A percentile compares a stretch with the other conserved stretches of the same genome.
Evolutionary conservation across 2,888 invertebrate species (phyloP).

Genomic region (Alviniconcha strummeri): DNA sequence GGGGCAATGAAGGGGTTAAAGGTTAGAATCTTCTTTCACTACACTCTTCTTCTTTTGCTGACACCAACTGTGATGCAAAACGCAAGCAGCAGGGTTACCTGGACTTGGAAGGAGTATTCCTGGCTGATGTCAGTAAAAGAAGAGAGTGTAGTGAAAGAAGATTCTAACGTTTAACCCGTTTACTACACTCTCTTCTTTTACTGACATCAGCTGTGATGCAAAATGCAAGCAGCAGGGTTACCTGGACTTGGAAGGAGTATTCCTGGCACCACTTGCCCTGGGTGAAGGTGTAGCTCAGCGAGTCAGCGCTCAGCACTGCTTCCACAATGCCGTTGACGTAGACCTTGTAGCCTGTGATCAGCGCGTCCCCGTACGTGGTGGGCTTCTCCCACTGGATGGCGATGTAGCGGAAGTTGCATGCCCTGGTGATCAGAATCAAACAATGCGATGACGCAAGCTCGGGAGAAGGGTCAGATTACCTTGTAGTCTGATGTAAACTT

Average conservation of each 20-base stretch:
- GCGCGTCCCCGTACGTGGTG: constrained; percentile 69
- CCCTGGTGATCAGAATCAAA: constrained; percentile 53
- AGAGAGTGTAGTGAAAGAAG: too few species aligned
- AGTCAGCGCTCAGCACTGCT: constrained; percentile 66
- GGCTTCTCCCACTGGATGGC: constrained; percentile 73
- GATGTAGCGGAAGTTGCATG: constrained; percentile 73
- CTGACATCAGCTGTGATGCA: too few species aligned
- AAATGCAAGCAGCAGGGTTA: constrained; percentile 32
- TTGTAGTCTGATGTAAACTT: too few species aligned
- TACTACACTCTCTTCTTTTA: too few species aligned
- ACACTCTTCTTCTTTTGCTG: too few species aligned
- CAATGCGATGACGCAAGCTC: neutral
- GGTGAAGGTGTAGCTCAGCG: constrained; percentile 69
- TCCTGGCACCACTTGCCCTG: constrained; percentile 72
- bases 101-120: constrained; percentile 73
- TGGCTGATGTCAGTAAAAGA: constrained; percentile 52
- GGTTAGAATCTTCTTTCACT: too few species aligned
- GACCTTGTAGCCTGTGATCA: constrained; percentile 72
- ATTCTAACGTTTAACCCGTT: constrained; percentile 71
- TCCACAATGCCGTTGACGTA: constrained; percentile 73
- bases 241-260: constrained; percentile 73
- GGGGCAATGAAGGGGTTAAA: too few species aligned
- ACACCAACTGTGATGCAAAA: too few species aligned
- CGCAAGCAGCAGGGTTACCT: constrained; percentile 50
- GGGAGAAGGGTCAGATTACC: neutral